Conservation (phyloP, 1,140 invertebrate species). For the Hyposmocoma kahamanoa region DNA sequence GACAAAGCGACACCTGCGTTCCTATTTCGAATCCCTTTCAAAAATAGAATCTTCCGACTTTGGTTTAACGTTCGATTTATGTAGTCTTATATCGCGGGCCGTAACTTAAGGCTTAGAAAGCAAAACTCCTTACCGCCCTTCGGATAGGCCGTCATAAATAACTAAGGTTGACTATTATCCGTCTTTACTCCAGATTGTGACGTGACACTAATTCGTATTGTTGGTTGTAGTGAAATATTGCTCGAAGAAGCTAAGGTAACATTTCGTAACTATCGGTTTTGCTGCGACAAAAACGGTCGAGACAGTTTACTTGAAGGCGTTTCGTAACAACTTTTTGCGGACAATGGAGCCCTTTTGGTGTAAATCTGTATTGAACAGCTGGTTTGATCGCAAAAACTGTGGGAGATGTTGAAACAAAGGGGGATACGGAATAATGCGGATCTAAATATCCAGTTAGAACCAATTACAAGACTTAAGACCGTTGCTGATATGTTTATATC, state of each 20-base stretch:
- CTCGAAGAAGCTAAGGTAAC: background rate
- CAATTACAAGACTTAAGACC: too few species aligned
- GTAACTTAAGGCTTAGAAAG: slow-evolving; percentile 34
- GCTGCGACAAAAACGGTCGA: background rate
- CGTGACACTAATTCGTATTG: slow-evolving; percentile 27
- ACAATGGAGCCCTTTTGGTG: too few species aligned
- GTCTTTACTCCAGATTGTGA: slow-evolving; percentile 30
- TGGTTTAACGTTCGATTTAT: background rate
- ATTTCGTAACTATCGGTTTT: slow-evolving; percentile 3
- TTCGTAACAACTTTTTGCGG: too few species aligned
- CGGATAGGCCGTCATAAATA: slow-evolving; percentile 22
- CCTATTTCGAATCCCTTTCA: slow-evolving; percentile 11
- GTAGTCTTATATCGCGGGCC: slow-evolving; percentile 2
- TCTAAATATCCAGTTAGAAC: too few species aligned
- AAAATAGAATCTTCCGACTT: background rate
- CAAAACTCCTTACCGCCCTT: slow-evolving; percentile 16
- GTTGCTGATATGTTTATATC: too few species aligned
- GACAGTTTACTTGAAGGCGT: too few species aligned
- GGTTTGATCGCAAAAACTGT: too few species aligned
- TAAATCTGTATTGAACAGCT: too few species aligned
- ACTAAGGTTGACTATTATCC: slow-evolving; percentile 21
- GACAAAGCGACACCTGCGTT: slow-evolving; percentile 24
- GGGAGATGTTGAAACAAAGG: too few species aligned
- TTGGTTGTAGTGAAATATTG: slow-evolving; percentile 18
- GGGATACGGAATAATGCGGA: too few species aligned